Base-by-base conservation (phyloP, 2,797 vertebrate species). In the Poeciliopsis paucimaculata region DNA sequence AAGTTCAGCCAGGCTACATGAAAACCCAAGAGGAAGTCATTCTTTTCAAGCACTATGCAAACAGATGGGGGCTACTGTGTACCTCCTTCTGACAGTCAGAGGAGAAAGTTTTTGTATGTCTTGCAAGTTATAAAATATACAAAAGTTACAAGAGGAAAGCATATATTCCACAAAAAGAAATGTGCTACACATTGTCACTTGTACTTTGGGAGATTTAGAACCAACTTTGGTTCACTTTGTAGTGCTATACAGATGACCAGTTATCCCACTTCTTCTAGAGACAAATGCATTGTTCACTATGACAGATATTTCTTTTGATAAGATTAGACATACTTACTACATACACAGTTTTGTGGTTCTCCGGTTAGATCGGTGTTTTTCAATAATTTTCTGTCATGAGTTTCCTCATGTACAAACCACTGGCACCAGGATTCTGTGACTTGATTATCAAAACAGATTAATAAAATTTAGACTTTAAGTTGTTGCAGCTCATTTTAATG, bases 21-120 rank as follows among this genome's bases (percentile, higher is more conserved):
- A 79, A 84, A 77, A 84, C 86, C 81, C 64, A 82, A 71, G 68
- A 80, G 82, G 74, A 70, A 78, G 73, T 53, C 76, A 75, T 82
- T 81, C 13, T 76, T 75, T 81, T 88, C 79, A 71, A 81, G 76
- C 62, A 70, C 39, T 53, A 53, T 71, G 86, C 66, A 78, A 82
- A 88, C 84, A 89, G 88, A 91, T 86, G 84, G 85, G 83, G 85
- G 73, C 72, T 85, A 79, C 80, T 60, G 71, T 71, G 71, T 72
- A 45, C n/a, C 71, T 85, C 73, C 77, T 74, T 84, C 83, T 76
- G 72, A 77, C 79, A 80, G 79, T 84, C 86, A 73, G 89, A 88
- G 76, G 82, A 78, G 85, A 43, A 85, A 87, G 79, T 77, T 74
- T 90, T 89, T 80, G 53, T 55, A 12, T 55, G 3, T 11, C 53